These are phyloP conservation scores for Cantharis flavilabris DNA, from an alignment of 2,888 invertebrate species.

Conservation along the genomic window DNA sequence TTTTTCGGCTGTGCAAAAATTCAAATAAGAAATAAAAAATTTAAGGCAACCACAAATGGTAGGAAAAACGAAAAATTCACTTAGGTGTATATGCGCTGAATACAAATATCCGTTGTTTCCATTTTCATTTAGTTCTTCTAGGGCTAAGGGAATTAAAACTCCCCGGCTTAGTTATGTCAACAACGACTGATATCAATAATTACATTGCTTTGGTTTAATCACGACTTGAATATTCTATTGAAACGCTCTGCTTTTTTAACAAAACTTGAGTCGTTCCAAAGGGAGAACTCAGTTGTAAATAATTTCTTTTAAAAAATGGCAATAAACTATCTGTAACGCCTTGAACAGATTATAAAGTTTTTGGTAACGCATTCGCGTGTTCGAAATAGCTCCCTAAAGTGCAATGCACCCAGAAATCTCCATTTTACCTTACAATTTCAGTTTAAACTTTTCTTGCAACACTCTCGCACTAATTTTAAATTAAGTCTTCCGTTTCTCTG, in stretches of 20 bases:
- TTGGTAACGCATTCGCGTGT: constrained; percentile 30
- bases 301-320: constrained; percentile 22
- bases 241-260: constrained; percentile 22
- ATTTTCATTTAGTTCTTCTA: constrained; percentile 28
- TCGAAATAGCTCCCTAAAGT: constrained; percentile 28
- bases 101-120: constrained; percentile 27
- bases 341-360: constrained; percentile 31
- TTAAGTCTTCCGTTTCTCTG: constrained; percentile 22
- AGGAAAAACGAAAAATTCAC: constrained; percentile 5
- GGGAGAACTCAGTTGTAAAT: constrained; percentile 16
- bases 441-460: constrained; percentile 23
- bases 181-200: constrained; percentile 31
- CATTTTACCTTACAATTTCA: constrained; percentile 26
- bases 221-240: constrained; percentile 31
- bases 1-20: not conserved
- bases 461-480: constrained; percentile 12
- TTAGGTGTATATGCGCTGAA: constrained; percentile 5
- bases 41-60: not conserved
- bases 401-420: constrained; percentile 28
- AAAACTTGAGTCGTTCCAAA: not conserved
- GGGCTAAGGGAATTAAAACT: constrained; percentile 32
- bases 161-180: constrained; percentile 30
- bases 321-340: constrained; percentile 28
- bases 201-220: constrained; percentile 37
- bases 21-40: not conserved